Evolutionary conservation across 1,140 invertebrate species (phyloP).

Genomic region (Drosophila azteca): DNA sequence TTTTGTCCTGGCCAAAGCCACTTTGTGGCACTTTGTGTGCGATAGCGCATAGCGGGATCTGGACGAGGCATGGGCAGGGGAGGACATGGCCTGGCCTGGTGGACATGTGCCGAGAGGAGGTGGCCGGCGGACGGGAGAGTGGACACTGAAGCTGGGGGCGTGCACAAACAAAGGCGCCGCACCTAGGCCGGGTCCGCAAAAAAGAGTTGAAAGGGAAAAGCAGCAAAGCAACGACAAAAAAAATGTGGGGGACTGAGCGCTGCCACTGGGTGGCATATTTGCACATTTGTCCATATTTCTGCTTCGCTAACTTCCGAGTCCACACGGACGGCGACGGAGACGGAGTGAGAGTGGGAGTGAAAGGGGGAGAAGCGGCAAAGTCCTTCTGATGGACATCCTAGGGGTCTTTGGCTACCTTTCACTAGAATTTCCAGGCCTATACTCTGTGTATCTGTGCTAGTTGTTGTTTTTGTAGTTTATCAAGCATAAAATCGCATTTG

Average conservation of each 20-base stretch:
- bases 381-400: constrained; percentile 15
- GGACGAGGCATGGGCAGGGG: neutral
- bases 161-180: constrained; percentile 65
- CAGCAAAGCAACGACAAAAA: constrained; percentile 6
- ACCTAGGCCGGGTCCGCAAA: constrained; percentile 46
- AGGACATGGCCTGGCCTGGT: too few species aligned
- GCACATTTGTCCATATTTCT: constrained; percentile 80
- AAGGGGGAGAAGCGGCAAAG: neutral
- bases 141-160: constrained; percentile 20
- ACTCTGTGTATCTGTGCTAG: constrained; percentile 24
- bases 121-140: neutral
- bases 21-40: constrained; percentile 42
- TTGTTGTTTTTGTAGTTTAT: constrained; percentile 75
- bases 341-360: neutral
- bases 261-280: constrained; percentile 59
- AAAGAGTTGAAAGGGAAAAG: constrained; percentile 29
- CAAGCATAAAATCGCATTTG: constrained; percentile 80
- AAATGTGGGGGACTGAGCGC: neutral
- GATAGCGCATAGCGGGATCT: constrained; percentile 13
- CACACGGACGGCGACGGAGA: neutral
- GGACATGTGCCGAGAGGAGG: too few species aligned
- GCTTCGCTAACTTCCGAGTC: constrained; percentile 52
- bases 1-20: constrained; percentile 45
- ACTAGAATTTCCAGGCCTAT: constrained; percentile 50
- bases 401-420: constrained; percentile 15